Evolutionary conservation across 2,113 vertebrate species (phyloP).

Genomic region (Spilogale gracilis): DNA sequence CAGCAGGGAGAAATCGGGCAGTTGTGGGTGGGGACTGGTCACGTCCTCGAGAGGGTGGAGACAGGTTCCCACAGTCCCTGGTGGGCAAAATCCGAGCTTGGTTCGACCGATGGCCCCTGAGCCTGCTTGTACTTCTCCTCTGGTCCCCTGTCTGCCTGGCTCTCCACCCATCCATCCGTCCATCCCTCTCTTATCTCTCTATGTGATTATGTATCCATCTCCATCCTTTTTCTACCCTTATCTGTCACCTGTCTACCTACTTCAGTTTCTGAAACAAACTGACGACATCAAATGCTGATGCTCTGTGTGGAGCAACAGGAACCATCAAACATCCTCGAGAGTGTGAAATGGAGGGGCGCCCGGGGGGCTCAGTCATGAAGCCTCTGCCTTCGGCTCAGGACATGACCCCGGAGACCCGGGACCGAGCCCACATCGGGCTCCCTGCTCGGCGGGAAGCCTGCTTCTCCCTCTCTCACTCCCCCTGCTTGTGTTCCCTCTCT

Average conservation of each 20-base stretch:
- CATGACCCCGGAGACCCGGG: too few species aligned
- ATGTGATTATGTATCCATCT: rapidly evolving
- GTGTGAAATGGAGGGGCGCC: not conserved
- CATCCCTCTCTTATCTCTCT: too few species aligned
- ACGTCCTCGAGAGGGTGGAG: rapidly evolving
- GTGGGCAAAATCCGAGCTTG: rapidly evolving
- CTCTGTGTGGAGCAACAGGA: too few species aligned
- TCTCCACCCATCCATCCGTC: rapidly evolving
- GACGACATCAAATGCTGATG: not conserved
- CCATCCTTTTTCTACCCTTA: not conserved
- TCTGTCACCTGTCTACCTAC: too few species aligned
- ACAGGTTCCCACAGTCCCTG: too few species aligned
- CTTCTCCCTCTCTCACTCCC: too few species aligned
- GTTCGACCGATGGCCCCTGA: not conserved
- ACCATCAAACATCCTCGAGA: too few species aligned
- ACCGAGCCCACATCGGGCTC: too few species aligned
- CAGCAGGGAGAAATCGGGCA: not conserved
- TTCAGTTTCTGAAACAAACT: not conserved
- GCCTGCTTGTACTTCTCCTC: not conserved
- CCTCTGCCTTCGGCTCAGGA: too few species aligned
- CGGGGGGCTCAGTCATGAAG: too few species aligned
- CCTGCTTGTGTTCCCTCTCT: too few species aligned
- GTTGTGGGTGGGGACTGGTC: rapidly evolving
- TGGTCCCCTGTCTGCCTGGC: not conserved
- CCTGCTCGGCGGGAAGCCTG: too few species aligned